Percentiles rank a stretch among this genome's conserved stretches.
Conservation (phyloP, 2,113 vertebrate genomes). For the Pseudois nayaur region DNA sequence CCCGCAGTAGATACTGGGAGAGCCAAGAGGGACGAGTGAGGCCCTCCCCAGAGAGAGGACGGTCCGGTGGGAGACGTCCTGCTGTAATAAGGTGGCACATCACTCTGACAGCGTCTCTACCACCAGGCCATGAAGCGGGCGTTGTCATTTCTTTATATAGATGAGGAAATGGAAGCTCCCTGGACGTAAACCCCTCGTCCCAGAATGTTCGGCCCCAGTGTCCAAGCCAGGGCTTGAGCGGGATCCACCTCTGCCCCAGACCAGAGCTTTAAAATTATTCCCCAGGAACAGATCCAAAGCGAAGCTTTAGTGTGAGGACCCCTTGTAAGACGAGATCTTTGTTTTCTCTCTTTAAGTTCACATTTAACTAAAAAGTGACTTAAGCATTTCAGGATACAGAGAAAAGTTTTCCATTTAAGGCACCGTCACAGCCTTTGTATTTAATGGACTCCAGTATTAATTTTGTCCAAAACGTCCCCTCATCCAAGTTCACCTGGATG, state of each 20-base stretch:
- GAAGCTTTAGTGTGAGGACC: not conserved
- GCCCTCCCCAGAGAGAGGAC: not conserved
- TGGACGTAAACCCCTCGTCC: not conserved
- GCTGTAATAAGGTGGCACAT: not conserved
- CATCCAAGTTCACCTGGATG: not conserved
- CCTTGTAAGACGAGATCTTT: not conserved
- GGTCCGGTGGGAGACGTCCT: fast-evolving
- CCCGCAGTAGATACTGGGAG: not conserved
- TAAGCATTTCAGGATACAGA: not conserved
- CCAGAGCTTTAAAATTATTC: not conserved
- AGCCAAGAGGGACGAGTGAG: fast-evolving
- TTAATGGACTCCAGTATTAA: not conserved
- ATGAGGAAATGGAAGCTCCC: not conserved
- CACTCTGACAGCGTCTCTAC: not conserved
- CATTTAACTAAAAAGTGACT: not conserved
- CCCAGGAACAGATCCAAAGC: not conserved
- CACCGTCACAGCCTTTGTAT: not conserved
- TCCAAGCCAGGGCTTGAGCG: not conserved
- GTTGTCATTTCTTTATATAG: not conserved
- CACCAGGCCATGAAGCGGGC: fast-evolving
- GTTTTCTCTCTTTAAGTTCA: not conserved
- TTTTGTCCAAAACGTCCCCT: not conserved
- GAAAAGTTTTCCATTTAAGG: not conserved
- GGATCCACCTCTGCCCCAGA: not conserved
- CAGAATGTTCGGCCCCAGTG: not conserved